Base-by-base conservation (phyloP, 2,797 vertebrate species). In the Sebastes matsubarae region DNA sequence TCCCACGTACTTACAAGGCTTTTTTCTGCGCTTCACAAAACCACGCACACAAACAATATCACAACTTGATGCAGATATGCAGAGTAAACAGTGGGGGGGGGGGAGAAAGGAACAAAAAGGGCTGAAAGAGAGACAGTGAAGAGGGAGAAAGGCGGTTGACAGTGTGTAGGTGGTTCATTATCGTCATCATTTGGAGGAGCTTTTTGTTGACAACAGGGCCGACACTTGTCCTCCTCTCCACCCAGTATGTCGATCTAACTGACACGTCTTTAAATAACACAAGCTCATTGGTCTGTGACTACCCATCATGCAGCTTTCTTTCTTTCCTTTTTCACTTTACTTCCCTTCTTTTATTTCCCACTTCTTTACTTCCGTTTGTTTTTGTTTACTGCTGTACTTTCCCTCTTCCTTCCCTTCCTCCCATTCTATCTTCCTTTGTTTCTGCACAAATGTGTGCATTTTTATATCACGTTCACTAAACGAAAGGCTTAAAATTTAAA, bases 111-210 rank as follows among this genome's bases (percentile, higher is more conserved):
- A 54, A 63, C 66, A 65, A 72, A 75, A 24, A 81, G 79, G 79
- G 72, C 81, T 69, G 79, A 77, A 75, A 84, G 76, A 74, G 83
- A 85, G 84, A 86, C 58, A 63, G 82, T 54, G 81, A 86, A 77
- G 82, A 79, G 69, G 77, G 81, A 88, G 84, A 86, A 46, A 63
- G 84, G 52, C 70, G 68, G 80, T 38, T 91, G 91, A 93, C 92
- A 91, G 92, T 68, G 88, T 88, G 94, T 92, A 89, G 93, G 94
- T 83, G 93, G 90, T 77, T 94, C 86, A 89, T 92, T 92, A 92
- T 91, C 90, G 87, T 89, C 84, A 75, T 93, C 87, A 84, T 87
- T 87, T 82, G 82, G 83, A 89, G 90, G 89, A 85, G 90, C 87
- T 91, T 92, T 92, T 80, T 93, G 93, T 93, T 94, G 93, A 94